These are phyloP conservation scores for Pyrgus malvae DNA, from an alignment of 2,888 invertebrate genomes.

Conservation along the genomic window DNA sequence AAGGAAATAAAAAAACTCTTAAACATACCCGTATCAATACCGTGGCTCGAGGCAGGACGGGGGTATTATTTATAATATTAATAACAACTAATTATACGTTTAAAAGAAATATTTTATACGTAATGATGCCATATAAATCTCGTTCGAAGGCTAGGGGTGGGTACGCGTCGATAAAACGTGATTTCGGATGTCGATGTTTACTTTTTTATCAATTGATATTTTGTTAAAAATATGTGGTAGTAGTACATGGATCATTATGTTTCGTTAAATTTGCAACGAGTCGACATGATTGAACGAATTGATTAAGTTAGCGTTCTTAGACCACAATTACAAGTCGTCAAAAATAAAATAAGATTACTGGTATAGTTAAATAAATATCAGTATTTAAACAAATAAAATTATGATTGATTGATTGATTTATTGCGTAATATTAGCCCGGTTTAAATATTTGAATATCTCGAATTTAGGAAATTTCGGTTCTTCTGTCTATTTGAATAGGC, in stretches of 20 bases:
- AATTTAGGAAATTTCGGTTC: no score
- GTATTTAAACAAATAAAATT: no score
- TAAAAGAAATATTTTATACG: slow-evolving; percentile 80
- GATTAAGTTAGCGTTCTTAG: no score
- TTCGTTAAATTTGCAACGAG: not conserved
- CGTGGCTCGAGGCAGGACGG: slow-evolving; percentile 46
- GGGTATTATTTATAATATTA: slow-evolving; percentile 78
- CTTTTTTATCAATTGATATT: not conserved
- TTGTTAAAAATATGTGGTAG: not conserved
- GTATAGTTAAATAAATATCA: no score
- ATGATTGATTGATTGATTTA: no score
- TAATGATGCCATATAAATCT: slow-evolving; percentile 81
- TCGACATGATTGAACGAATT: no score
- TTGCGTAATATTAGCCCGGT: no score
- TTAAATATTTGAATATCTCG: no score
- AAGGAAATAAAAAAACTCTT: slow-evolving; percentile 48
- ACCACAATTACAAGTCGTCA: no score
- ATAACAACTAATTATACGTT: slow-evolving; percentile 80
- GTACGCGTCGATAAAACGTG: slow-evolving; percentile 33
- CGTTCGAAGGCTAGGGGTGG: slow-evolving; percentile 55
- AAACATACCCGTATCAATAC: slow-evolving; percentile 49
- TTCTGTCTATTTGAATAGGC: no score
- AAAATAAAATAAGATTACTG: no score
- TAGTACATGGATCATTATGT: not conserved
- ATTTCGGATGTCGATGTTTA: slow-evolving; percentile 23